phyloP scores from a whole-genome alignment of 1,140 invertebrate genomes.

The Drosophila ohnishii region DNA sequence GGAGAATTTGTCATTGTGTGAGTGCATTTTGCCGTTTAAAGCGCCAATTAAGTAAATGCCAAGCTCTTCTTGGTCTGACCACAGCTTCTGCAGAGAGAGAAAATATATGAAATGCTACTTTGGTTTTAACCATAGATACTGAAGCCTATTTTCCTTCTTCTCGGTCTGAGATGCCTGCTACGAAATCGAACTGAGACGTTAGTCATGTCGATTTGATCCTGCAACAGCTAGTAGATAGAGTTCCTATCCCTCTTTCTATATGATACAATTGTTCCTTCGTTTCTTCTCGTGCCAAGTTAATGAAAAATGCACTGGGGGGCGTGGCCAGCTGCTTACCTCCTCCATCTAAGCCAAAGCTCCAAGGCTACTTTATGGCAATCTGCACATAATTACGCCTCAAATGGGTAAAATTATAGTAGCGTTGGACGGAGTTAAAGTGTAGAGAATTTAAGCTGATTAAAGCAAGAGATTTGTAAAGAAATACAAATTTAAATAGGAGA shows the following conservation, averaged over 20 bases:
- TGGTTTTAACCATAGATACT: no score
- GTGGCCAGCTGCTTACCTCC: constrained; percentile 2
- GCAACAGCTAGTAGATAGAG: no score
- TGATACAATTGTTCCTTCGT: neutral
- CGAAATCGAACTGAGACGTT: no score
- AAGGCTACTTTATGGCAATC: constrained; percentile 4
- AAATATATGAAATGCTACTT: constrained; percentile 1
- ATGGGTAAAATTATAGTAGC: constrained; percentile 34
- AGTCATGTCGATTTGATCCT: no score
- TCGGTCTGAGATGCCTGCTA: no score
- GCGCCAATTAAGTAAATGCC: constrained; percentile 77
- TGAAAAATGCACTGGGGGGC: neutral
- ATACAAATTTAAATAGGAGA: neutral
- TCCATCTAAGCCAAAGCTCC: constrained; percentile 11
- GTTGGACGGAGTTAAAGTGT: neutral
- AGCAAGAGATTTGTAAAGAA: neutral
- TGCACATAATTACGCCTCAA: constrained; percentile 34
- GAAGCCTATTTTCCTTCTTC: no score
- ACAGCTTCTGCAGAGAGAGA: constrained; percentile 9
- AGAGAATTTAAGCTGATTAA: neutral
- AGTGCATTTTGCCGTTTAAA: constrained; percentile 66
- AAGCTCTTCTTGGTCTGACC: constrained; percentile 23
- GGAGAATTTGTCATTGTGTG: constrained; percentile 14
- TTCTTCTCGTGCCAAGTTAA: neutral
- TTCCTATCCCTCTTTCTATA: no score